phyloP scores from a whole-genome alignment of 2,113 vertebrate genomes.

The Atlantisia rogersi region DNA sequence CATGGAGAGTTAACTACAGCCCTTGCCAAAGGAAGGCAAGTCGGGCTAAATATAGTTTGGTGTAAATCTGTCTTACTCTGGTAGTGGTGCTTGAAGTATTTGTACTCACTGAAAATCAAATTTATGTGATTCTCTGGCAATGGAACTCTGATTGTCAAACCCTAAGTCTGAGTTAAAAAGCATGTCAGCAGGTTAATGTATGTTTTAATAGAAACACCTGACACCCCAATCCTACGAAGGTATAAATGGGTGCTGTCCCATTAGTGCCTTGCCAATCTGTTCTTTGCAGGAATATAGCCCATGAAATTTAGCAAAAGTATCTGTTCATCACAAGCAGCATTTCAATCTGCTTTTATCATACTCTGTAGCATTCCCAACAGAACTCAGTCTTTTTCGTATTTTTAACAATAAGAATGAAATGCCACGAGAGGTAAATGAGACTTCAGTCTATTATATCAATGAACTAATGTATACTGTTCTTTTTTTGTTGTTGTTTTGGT shows the following conservation, averaged over 20 bases:
- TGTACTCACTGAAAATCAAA: not conserved
- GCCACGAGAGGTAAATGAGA: not conserved
- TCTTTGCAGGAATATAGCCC: not conserved
- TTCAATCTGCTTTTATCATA: not conserved
- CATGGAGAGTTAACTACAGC: not conserved
- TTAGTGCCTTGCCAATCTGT: not conserved
- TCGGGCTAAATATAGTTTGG: not conserved
- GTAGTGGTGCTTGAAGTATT: not conserved
- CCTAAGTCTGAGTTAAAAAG: not conserved
- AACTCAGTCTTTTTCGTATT: not conserved
- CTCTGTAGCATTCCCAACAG: not conserved
- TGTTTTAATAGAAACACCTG: not conserved
- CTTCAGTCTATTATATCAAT: not conserved
- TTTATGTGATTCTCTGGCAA: not conserved
- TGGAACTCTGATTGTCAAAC: not conserved
- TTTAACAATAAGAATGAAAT: not conserved
- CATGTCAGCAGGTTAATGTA: not conserved
- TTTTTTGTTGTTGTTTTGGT: not conserved
- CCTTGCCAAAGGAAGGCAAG: not conserved
- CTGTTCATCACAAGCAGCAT: not conserved
- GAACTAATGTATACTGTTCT: accelerated
- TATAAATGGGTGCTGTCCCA: not conserved
- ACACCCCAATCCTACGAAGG: not conserved
- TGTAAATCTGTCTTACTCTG: not conserved
- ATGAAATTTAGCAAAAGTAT: not conserved